A percentile compares a stretch with the other conserved stretches of the same genome.
Evolutionary conservation across 2,113 vertebrate genomes (phyloP).

Genomic region (Bettongia penicillata): DNA sequence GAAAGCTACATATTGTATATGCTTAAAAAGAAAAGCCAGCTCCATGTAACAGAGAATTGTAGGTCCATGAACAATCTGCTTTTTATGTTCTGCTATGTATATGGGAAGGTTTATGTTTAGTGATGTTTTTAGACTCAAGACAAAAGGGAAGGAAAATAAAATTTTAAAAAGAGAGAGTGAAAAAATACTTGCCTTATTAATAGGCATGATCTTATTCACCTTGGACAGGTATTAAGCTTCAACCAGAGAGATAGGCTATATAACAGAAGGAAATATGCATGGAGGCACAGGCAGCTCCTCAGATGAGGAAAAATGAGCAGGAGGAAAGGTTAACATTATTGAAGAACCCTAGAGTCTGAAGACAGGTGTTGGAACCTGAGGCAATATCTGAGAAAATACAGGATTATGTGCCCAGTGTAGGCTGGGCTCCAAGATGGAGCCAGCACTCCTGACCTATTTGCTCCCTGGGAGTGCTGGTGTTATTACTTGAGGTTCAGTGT

Average conservation of each 20-base stretch:
- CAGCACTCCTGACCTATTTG: constrained; percentile 48
- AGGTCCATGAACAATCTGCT: background rate
- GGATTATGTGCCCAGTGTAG: constrained; percentile 11
- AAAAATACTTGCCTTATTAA: constrained; percentile 47
- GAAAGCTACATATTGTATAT: background rate
- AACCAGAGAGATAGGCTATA: background rate
- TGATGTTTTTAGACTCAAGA: background rate
- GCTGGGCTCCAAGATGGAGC: constrained; percentile 36
- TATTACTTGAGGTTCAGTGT: constrained; percentile 51
- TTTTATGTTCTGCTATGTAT: background rate
- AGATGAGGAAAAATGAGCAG: background rate
- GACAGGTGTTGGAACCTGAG: constrained; percentile 63
- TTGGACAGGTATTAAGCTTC: background rate
- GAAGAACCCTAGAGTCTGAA: constrained; percentile 49
- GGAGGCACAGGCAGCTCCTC: background rate
- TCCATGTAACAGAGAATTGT: background rate
- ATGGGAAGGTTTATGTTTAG: background rate
- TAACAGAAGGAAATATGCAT: constrained; percentile 20
- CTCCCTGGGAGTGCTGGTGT: constrained; percentile 50
- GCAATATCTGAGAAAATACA: constrained; percentile 54
- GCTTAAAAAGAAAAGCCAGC: background rate
- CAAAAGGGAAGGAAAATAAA: background rate
- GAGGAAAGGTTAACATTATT: constrained; percentile 54
- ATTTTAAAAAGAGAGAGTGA: constrained; percentile 26
- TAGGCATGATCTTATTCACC: background rate